phyloP scores from a whole-genome alignment of 2,888 invertebrate genomes.

The Ischnus inquisitorius region DNA sequence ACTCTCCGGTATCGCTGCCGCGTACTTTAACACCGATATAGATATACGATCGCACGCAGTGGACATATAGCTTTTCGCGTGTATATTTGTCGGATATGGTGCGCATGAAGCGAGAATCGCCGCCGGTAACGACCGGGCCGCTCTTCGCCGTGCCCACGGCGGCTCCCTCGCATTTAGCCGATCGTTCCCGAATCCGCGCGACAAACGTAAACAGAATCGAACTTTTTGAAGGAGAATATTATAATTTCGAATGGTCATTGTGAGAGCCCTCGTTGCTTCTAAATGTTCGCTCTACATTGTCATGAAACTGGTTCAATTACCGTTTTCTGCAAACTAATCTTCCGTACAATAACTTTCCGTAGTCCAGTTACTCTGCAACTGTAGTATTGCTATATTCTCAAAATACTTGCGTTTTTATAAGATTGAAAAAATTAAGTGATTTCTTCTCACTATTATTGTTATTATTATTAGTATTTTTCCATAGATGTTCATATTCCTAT shows the following conservation, averaged over 20 bases:
- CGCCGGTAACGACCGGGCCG: constrained; percentile 46
- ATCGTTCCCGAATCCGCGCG: constrained; percentile 12
- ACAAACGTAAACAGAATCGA: constrained; percentile 19
- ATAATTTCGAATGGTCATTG: constrained; percentile 53
- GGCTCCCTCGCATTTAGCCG: constrained; percentile 6
- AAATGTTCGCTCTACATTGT: not conserved
- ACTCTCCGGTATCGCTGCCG: constrained; percentile 25
- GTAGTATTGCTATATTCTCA: too few species aligned
- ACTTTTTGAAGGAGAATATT: constrained; percentile 54
- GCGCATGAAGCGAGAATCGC: constrained; percentile 43
- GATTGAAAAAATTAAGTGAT: too few species aligned
- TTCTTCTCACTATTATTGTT: too few species aligned
- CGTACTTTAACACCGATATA: constrained; percentile 10
- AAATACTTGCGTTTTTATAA: too few species aligned
- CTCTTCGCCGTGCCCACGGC: not conserved
- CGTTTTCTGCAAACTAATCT: too few species aligned
- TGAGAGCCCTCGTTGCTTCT: not conserved
- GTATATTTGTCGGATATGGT: constrained; percentile 63
- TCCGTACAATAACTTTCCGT: too few species aligned
- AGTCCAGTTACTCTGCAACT: too few species aligned
- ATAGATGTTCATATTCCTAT: too few species aligned
- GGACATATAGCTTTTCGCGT: constrained; percentile 25
- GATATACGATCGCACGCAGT: constrained; percentile 7
- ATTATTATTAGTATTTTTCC: too few species aligned
- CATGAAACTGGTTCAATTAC: too few species aligned